Base-by-base conservation (phyloP, 2,888 invertebrate genomes). In the Dimorphilus gyrociliatus region DNA sequence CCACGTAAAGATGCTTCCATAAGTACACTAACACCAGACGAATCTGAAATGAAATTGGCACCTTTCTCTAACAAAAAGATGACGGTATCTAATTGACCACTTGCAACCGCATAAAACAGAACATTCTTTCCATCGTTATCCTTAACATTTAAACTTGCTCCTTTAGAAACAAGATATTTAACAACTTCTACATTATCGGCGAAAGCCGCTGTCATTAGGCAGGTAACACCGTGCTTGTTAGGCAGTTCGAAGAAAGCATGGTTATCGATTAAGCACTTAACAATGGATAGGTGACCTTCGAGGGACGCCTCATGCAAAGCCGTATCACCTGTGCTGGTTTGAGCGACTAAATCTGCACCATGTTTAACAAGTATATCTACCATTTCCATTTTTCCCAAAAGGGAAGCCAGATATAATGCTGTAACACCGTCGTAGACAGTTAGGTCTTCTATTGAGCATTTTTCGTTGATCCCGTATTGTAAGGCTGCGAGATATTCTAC, bases 141-240 rank as follows among this genome's bases (percentile, higher is more conserved):
- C 8, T 31, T 27, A 3, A 19, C 15, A 8, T 35, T 28, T 12
- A 37, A 7, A 23, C 36, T 36, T 8, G 16, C 36, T 4, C 37
- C 36, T 4, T 17, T 13, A 5, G 29, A 17, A 13, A 42, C 29
- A 3, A 43, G 29, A 19, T 31, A 30, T 25, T 36, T 30, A 16
- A 42, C 36, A 16, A 43, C 30, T 12, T 37, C 34, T 3, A 33
- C 29, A 17, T 38, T 38, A 10, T 39, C 41, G 4, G 38, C 38
- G 23, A 34, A 42, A 7, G 37, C 30, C 10, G 40, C 42, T 8
- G 39, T 30, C 43, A 43, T 43, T 10, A 42, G 27, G 13, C 40
- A 34, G 7, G 36, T 39, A 15, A 30, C 36, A 12, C 27, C 30
- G 14, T 28, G 18, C 13, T 35, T 32, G 6, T 18, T 16, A n/a